These are phyloP conservation scores for Labeo rohita DNA, from an alignment of 2,113 vertebrate species.

Conservation along the genomic window DNA sequence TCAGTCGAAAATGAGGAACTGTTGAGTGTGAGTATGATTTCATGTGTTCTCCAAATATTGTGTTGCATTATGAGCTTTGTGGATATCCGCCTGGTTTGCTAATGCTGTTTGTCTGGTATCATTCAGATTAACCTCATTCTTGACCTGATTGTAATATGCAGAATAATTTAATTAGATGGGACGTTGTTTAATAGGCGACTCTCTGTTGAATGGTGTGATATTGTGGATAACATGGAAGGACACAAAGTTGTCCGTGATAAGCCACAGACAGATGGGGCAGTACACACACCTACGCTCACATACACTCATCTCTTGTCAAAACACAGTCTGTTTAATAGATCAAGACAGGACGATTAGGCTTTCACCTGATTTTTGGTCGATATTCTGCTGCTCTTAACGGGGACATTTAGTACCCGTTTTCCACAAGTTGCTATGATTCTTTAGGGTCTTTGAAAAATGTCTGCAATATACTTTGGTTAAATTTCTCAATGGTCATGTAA, in stretches of 20 bases:
- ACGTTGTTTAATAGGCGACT: constrained; percentile 7
- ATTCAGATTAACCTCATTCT: constrained; percentile 30
- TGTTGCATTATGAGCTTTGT: constrained; percentile 12
- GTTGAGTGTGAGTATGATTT: constrained; percentile 36
- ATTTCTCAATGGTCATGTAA: no score
- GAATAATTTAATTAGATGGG: constrained; percentile 12
- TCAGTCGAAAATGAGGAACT: constrained; percentile 44
- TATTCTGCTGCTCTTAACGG: neutral
- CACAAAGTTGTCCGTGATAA: constrained; percentile 1
- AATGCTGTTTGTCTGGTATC: constrained; percentile 1
- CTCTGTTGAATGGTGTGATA: neutral
- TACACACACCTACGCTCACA: neutral
- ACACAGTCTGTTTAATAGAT: constrained; percentile 25
- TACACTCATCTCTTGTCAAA: neutral
- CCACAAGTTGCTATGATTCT: no score
- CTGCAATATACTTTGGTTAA: no score
- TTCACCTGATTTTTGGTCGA: neutral
- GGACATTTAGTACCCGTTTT: no score
- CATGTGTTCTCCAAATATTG: constrained; percentile 35
- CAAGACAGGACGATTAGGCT: neutral
- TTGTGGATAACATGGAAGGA: neutral
- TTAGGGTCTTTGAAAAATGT: no score
- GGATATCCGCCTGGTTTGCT: constrained; percentile 22
- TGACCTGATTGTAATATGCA: constrained; percentile 22
- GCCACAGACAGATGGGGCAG: neutral